phyloP scores from a whole-genome alignment of 2,113 vertebrate genomes.

The Actinemys pallida region DNA sequence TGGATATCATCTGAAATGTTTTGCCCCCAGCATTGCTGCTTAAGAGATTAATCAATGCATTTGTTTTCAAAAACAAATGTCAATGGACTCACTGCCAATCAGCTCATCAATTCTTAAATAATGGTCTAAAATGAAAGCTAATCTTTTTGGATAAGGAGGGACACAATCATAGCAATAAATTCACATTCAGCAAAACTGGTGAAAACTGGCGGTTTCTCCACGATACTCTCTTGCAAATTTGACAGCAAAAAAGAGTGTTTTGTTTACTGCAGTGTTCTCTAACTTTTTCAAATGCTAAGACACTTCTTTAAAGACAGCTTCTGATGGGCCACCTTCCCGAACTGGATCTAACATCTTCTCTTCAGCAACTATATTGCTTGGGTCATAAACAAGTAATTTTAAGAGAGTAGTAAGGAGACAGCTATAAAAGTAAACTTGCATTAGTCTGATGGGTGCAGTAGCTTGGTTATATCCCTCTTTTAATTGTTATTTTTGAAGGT shows the following conservation, averaged over 20 bases:
- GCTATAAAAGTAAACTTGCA: not conserved
- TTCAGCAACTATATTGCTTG: not conserved
- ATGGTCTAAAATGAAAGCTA: not conserved
- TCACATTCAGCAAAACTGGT: not conserved
- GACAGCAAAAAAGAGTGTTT: not conserved
- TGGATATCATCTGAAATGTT: not conserved
- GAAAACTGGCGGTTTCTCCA: not conserved
- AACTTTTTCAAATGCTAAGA: not conserved
- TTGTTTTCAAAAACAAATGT: not conserved
- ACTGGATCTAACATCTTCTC: rapidly evolving
- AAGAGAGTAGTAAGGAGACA: not conserved
- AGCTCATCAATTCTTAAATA: not conserved
- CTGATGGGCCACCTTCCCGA: not conserved
- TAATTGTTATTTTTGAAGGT: not conserved
- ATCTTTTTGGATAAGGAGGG: not conserved
- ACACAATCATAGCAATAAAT: constrained; percentile 6
- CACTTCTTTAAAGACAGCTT: not conserved
- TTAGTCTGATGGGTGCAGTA: not conserved
- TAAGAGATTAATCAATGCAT: not conserved
- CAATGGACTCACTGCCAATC: not conserved
- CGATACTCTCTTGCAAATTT: not conserved
- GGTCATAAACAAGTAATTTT: not conserved
- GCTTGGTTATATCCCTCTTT: not conserved
- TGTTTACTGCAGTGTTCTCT: not conserved
- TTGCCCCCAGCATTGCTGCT: not conserved